Evolutionary conservation across 2,888 invertebrate genomes (phyloP).

Genomic region (Selenia dentaria): DNA sequence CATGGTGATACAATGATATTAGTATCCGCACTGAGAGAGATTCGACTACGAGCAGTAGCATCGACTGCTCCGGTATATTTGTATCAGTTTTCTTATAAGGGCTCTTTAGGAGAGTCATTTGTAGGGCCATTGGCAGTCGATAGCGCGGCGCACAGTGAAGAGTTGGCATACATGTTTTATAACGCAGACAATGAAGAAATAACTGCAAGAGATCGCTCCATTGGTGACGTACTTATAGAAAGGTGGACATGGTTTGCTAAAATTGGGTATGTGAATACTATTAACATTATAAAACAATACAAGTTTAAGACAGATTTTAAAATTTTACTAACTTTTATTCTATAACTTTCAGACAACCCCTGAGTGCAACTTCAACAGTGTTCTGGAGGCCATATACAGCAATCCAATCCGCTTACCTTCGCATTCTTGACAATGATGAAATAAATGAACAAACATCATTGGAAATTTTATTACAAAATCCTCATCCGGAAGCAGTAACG

Average conservation of each 20-base stretch:
- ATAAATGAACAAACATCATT: conserved; percentile 38
- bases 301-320: not conserved
- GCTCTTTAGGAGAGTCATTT: conserved; percentile 55
- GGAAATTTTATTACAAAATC: conserved; percentile 51
- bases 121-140: conserved; percentile 51
- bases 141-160: conserved; percentile 67
- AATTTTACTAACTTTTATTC: not conserved
- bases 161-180: conserved; percentile 65
- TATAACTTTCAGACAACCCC: conserved; percentile 55
- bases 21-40: conserved; percentile 66
- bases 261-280: conserved; percentile 53
- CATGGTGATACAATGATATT: conserved; percentile 72
- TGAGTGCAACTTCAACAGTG: conserved; percentile 49
- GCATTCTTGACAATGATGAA: conserved; percentile 53
- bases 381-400: conserved; percentile 58
- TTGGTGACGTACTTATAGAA: conserved; percentile 62
- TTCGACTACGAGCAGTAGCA: conserved; percentile 45
- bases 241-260: conserved; percentile 75
- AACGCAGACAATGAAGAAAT: conserved; percentile 31
- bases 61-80: conserved; percentile 52
- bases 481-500: conserved; percentile 46
- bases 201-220: conserved; percentile 44
- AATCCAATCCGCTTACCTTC: conserved; percentile 42
- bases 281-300: conserved; percentile 6
- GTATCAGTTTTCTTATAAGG: conserved; percentile 74